Conservation (phyloP, 2,797 vertebrate genomes). For the Diplodus puntazzo region DNA sequence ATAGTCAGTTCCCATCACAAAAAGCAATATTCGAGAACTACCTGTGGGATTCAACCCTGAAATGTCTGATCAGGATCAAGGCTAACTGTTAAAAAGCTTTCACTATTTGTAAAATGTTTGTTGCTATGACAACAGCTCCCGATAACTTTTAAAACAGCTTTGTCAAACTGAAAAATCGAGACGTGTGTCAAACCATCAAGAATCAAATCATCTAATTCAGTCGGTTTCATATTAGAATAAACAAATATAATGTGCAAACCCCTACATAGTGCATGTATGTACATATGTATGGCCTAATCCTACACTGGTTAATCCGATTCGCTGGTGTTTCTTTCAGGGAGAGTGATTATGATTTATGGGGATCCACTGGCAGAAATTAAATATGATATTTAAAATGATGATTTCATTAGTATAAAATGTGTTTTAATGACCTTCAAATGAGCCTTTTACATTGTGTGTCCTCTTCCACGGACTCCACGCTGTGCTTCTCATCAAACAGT, state of each 20-base stretch:
- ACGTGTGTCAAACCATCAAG: too few relatives aligned
- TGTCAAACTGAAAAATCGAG: neutral
- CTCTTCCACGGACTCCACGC: too few relatives aligned
- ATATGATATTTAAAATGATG: too few relatives aligned
- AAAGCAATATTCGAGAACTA: neutral
- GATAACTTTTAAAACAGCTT: neutral
- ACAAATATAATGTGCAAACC: too few relatives aligned
- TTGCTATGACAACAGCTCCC: neutral
- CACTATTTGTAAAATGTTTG: neutral
- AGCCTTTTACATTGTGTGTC: too few relatives aligned
- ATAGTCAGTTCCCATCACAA: neutral
- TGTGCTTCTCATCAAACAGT: too few relatives aligned
- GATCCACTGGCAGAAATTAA: too few relatives aligned
- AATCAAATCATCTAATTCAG: too few relatives aligned
- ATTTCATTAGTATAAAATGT: too few relatives aligned
- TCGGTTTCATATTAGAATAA: too few relatives aligned
- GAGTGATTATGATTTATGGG: too few relatives aligned
- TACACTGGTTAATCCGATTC: neutral
- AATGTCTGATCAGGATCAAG: neutral
- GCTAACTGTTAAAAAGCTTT: neutral
- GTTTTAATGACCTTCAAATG: too few relatives aligned
- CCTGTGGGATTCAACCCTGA: neutral
- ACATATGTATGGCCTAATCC: neutral
- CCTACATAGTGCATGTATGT: neutral
- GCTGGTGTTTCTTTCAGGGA: neutral